These are phyloP conservation scores for Rhopalosiphum padi DNA, from an alignment of 1,140 invertebrate species.

Conservation along the genomic window DNA sequence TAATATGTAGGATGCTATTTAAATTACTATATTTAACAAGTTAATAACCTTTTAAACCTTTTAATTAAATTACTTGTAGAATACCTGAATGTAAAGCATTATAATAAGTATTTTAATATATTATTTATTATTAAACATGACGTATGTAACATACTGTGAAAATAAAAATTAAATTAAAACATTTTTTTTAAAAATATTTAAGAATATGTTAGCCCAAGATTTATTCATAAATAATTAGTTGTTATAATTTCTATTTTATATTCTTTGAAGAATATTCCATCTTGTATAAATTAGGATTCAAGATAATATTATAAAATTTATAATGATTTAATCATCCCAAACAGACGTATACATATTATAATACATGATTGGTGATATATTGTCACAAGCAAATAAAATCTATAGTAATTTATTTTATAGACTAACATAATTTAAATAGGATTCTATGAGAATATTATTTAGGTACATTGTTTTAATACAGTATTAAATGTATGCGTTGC, in stretches of 20 bases:
- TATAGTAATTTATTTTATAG: background rate
- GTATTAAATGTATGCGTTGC: too few species aligned
- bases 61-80: background rate
- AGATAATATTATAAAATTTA: too few species aligned
- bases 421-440: background rate
- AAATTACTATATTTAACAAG: constrained; percentile 18
- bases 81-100: background rate
- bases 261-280: too few species aligned
- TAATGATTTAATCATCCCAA: too few species aligned
- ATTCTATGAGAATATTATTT: background rate
- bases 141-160: background rate
- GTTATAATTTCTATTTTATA: background rate
- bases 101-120: background rate
- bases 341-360: too few species aligned
- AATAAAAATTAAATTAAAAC: background rate
- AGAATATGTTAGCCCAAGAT: background rate
- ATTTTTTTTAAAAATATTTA: background rate
- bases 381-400: background rate
- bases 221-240: background rate
- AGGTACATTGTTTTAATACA: background rate
- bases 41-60: background rate
- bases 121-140: background rate
- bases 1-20: background rate
- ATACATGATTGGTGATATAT: background rate
- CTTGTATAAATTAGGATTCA: too few species aligned